phyloP scores from a whole-genome alignment of 2,797 vertebrate species.

The Spheniscus humboldti region DNA sequence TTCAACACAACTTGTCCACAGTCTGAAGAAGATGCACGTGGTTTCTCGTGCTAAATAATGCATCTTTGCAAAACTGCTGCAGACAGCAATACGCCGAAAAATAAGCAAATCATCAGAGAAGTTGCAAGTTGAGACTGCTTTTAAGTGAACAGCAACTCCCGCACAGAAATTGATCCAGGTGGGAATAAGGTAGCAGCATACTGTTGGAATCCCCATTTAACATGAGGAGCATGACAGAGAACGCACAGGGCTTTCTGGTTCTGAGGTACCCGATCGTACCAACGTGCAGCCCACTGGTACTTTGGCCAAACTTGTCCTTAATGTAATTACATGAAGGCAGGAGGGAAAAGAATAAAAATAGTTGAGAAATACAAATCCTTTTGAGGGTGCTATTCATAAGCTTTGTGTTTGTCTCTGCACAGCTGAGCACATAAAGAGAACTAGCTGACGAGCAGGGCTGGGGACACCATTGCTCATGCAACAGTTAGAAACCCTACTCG shows the following conservation, averaged over 20 bases:
- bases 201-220: not conserved
- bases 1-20: not conserved
- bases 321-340: not conserved
- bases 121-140: not conserved
- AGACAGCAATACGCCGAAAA: not conserved
- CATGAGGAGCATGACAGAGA: fast-evolving
- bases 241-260: fast-evolving
- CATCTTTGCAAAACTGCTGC: not conserved
- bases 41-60: not conserved
- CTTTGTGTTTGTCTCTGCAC: not conserved
- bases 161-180: not conserved
- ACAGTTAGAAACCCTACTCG: fast-evolving
- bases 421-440: not conserved
- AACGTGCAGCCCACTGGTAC: fast-evolving
- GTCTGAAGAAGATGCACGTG: fast-evolving
- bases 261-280: not conserved
- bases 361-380: not conserved
- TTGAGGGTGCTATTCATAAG: not conserved
- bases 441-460: fast-evolving
- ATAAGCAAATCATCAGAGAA: not conserved
- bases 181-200: not conserved
- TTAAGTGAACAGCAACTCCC: not conserved
- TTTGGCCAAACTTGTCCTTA: not conserved
- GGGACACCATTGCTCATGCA: not conserved
- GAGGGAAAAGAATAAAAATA: not conserved